These are phyloP conservation scores for Hypothenemus hampei DNA, from an alignment of 1,140 invertebrate species.

Conservation along the genomic window DNA sequence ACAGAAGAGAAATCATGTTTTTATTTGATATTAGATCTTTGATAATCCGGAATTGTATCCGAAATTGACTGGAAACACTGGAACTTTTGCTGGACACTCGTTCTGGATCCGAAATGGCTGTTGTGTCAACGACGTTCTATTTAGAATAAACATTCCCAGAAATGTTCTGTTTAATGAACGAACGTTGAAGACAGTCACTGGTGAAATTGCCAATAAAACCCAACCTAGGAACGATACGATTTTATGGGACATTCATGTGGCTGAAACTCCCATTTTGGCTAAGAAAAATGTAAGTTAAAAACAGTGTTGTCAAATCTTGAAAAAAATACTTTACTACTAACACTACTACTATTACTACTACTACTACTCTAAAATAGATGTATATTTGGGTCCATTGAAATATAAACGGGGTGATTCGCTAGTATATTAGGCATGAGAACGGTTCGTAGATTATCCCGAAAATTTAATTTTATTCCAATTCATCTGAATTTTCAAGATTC, in stretches of 20 bases:
- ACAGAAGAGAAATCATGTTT: not conserved
- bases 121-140: not conserved
- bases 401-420: too few species aligned
- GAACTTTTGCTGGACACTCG: not conserved
- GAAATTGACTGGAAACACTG: not conserved
- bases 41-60: not conserved
- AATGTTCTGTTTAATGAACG: not conserved
- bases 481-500: too few species aligned
- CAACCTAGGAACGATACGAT: not conserved
- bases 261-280: not conserved
- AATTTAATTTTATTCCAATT: too few species aligned
- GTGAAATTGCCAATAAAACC: not conserved
- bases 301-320: too few species aligned
- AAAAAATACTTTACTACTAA: too few species aligned
- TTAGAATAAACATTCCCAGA: not conserved
- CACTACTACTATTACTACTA: too few species aligned
- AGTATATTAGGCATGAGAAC: too few species aligned
- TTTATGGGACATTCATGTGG: not conserved
- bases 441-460: too few species aligned
- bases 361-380: too few species aligned
- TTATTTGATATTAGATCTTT: not conserved
- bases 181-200: not conserved
- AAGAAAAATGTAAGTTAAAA: not conserved
- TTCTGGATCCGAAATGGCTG: not conserved
- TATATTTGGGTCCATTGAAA: too few species aligned